Base-by-base conservation (phyloP, 2,797 vertebrate genomes). In the Microtus obscurus region DNA sequence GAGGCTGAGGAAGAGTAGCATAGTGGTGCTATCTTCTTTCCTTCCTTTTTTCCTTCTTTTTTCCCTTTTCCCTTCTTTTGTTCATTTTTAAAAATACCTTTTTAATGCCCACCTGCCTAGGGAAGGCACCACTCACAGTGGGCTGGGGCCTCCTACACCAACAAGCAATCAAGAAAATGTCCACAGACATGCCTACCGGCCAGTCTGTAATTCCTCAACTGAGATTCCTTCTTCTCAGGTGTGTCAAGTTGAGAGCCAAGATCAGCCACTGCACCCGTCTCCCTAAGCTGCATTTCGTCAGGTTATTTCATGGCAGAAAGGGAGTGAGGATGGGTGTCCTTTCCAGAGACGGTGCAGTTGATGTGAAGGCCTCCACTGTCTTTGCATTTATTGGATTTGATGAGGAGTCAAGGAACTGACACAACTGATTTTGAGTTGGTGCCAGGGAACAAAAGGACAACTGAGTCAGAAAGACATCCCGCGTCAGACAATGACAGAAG, bases 351-450 rank as follows among this genome's bases (percentile, higher is more conserved):
- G 23, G 8, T 17, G 10, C 4, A 10, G 1, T 2, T 1, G 27
- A 25, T 1, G 40, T 9, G 69, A 76, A 19, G 0, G 0, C 6
- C 0, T 6, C 6, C 31, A 1, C 12, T 34, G 21, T 53, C 40
- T 43, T 1, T 63, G 34, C 10, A 12, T 37, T 6, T n/a, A 19
- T 53, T 31, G 13, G 6, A 16, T 91, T 51, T 78, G 40, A 3
- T 23, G 40, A 61, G 69, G 76, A 48, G 29, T 16, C 34, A 3
- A n/a, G 13, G 53, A 34, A 23, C 4, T 29, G 63, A 73, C 43
- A 45, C 1, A 8, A 4, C 17, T 71, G 40, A 37, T 53, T 83
- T 71, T 48, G 31, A 69, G 25, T 23, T 89, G 34, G 10, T 6
- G 37, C 17, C 16, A 65, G 81, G 34, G 1, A 56, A 43, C 0